Evolutionary conservation across 2,113 vertebrate genomes (phyloP).

Genomic region (Mohoua ochrocephala): DNA sequence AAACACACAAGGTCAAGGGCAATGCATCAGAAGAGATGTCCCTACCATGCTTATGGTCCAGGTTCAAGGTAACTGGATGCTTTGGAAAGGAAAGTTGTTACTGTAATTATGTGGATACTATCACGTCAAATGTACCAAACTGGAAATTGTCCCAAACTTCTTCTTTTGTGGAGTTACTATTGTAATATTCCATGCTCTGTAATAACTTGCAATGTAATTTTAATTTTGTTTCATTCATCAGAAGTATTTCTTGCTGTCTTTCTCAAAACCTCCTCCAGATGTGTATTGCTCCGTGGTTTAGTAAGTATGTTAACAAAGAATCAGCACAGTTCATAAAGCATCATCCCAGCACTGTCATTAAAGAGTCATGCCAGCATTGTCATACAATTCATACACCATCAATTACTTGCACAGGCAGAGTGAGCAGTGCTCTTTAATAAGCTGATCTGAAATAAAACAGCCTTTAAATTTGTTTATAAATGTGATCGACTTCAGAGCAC

Average conservation of each 20-base stretch:
- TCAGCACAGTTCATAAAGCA: background rate
- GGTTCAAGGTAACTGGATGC: background rate
- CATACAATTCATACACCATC: background rate
- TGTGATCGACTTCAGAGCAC: constrained; percentile 26
- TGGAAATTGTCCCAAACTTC: constrained; percentile 11
- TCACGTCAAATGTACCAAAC: background rate
- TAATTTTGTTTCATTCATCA: constrained; percentile 44
- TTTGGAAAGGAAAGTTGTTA: background rate
- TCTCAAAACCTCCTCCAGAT: background rate
- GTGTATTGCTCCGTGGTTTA: background rate
- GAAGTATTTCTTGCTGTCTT: constrained; percentile 16
- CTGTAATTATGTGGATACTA: background rate
- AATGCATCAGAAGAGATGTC: background rate
- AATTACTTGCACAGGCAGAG: constrained; percentile 21
- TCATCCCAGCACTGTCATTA: background rate
- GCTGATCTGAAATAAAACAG: background rate
- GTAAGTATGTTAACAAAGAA: constrained; percentile 20
- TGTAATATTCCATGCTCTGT: constrained; percentile 25
- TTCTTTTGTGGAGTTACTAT: background rate
- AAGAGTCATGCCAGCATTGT: constrained; percentile 36
- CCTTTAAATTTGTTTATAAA: constrained; percentile 28
- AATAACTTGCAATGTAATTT: constrained; percentile 24
- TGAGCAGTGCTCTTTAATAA: background rate
- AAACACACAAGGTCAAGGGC: background rate
- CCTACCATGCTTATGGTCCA: background rate